phyloP scores from a whole-genome alignment of 2,797 vertebrate species.

The Synanceia verrucosa region DNA sequence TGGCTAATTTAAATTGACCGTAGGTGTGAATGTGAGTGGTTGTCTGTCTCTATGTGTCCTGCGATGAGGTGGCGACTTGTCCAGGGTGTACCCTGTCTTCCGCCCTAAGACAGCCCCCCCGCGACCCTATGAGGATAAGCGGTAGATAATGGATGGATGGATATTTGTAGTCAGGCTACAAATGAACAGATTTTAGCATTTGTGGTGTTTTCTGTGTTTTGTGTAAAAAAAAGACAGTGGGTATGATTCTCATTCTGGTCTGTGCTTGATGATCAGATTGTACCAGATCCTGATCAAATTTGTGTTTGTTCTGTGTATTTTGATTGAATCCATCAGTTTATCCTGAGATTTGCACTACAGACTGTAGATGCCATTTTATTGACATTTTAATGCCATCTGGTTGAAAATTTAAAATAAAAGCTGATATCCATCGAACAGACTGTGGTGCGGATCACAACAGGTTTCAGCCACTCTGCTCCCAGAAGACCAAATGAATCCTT shows the following conservation, averaged over 20 bases:
- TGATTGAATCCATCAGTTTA: constrained; percentile 21
- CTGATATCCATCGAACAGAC: constrained; percentile 13
- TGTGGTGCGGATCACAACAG: constrained; percentile 72
- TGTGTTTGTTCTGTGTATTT: constrained; percentile 42
- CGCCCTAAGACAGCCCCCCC: too few species aligned
- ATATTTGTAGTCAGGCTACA: constrained; percentile 1
- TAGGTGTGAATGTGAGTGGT: too few species aligned
- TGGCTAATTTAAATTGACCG: too few species aligned
- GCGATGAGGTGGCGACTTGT: too few species aligned
- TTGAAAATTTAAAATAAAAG: neutral
- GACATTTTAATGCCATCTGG: constrained; percentile 1
- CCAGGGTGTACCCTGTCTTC: too few species aligned
- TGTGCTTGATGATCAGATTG: constrained; percentile 52
- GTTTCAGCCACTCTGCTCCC: constrained; percentile 54
- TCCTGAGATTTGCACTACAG: constrained; percentile 72
- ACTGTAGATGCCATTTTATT: neutral
- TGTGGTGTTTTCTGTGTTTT: neutral
- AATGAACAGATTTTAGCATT: constrained; percentile 9
- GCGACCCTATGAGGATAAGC: too few species aligned
- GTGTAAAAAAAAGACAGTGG: neutral
- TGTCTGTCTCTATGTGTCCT: too few species aligned
- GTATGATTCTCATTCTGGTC: constrained; percentile 24
- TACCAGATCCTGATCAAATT: constrained; percentile 26
- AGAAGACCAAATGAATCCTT: neutral
- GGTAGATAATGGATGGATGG: too few species aligned